Conservation (phyloP, 2,888 invertebrate genomes). For the Drosophila austrosaltans region DNA sequence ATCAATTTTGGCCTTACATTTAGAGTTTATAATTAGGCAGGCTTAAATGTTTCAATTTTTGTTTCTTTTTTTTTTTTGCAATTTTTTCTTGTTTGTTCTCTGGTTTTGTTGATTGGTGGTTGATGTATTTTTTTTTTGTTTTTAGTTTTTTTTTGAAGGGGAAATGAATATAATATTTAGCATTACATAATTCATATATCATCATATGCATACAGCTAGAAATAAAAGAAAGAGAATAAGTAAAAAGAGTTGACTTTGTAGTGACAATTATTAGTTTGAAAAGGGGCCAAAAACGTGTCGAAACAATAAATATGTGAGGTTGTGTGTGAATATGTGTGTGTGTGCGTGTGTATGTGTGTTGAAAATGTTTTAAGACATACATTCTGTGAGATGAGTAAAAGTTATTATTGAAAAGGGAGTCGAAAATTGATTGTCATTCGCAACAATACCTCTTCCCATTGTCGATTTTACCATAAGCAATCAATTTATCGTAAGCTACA, state of each 20-base stretch:
- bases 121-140: conserved; percentile 37
- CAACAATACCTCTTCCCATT: conserved; percentile 3
- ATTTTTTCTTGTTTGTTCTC: conserved; percentile 58
- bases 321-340: not conserved
- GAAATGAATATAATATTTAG: conserved; percentile 65
- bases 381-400: not conserved
- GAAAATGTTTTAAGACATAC: not conserved
- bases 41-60: conserved; percentile 37
- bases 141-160: conserved; percentile 46
- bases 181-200: conserved; percentile 73
- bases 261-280: conserved; percentile 1
- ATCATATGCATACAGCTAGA: conserved; percentile 77
- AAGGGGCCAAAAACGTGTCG: not conserved
- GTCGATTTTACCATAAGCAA: not conserved
- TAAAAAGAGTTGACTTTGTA: conserved; percentile 42
- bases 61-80: conserved; percentile 33
- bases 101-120: conserved; percentile 57
- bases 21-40: conserved; percentile 46
- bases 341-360: not conserved
- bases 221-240: conserved; percentile 74
- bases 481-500: conserved; percentile 3
- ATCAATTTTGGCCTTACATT: conserved; percentile 57
- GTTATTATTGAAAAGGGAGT: not conserved
- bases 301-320: not conserved
- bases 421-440: not conserved